Evolutionary conservation across 2,113 vertebrate species (phyloP).

Genomic region (Chauna torquata): DNA sequence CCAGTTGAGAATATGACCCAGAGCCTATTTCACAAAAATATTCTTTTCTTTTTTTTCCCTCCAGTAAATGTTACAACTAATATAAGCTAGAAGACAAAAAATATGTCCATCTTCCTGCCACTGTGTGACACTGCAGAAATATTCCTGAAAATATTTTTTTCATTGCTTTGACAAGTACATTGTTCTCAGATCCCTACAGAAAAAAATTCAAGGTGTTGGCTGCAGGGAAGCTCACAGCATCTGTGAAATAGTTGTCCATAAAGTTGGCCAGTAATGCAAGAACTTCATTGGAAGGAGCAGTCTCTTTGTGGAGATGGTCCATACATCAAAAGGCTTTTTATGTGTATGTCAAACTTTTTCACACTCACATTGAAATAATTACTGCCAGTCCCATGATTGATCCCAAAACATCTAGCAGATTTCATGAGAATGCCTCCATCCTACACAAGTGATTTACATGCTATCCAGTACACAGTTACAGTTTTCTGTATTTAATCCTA

Average conservation of each 20-base stretch:
- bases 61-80: background rate
- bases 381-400: background rate
- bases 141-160: background rate
- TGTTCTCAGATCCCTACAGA: background rate
- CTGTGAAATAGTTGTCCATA: background rate
- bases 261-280: background rate
- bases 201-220: background rate
- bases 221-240: background rate
- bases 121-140: background rate
- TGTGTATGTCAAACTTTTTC: background rate
- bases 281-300: background rate
- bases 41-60: rapidly evolving
- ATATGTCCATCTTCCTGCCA: background rate
- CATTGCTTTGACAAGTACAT: background rate
- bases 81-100: background rate
- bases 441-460: background rate
- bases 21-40: background rate
- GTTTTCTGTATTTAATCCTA: background rate
- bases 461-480: background rate
- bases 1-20: background rate
- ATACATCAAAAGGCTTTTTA: background rate
- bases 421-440: rapidly evolving
- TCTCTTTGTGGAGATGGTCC: background rate
- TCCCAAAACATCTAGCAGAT: background rate
- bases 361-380: background rate